A percentile compares a stretch with the other conserved stretches of the same genome.
Evolutionary conservation across 2,113 vertebrate genomes (phyloP).

Genomic region (Ciconia boyciana): DNA sequence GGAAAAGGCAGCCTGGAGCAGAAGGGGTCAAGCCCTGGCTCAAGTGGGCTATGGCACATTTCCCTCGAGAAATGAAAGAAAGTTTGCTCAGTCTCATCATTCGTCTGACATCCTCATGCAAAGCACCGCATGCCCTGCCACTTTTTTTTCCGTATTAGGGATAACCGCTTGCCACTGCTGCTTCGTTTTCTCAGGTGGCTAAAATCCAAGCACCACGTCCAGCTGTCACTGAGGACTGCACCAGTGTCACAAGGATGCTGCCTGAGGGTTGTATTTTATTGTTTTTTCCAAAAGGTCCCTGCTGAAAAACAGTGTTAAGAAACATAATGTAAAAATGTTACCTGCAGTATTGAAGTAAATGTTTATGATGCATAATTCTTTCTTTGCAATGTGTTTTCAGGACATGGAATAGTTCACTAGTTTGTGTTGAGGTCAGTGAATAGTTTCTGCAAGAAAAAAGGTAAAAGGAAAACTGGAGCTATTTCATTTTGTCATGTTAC

Average conservation of each 20-base stretch:
- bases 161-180: background rate
- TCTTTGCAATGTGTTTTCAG: fast-evolving
- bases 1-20: background rate
- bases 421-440: background rate
- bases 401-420: background rate
- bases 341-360: background rate
- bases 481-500: background rate
- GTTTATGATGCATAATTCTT: background rate
- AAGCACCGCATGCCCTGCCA: background rate
- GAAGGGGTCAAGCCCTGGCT: background rate
- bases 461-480: background rate
- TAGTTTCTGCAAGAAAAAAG: background rate
- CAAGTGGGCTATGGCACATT: background rate
- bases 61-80: background rate
- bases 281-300: background rate
- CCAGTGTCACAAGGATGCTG: background rate
- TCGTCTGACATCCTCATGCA: background rate
- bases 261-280: background rate
- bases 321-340: background rate
- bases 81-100: background rate
- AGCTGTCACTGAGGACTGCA: background rate
- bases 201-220: background rate
- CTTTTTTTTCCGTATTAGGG: background rate
- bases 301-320: background rate
- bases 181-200: background rate